Evolutionary conservation across 2,113 vertebrate genomes (phyloP).

Genomic region (Eulemur macaco): DNA sequence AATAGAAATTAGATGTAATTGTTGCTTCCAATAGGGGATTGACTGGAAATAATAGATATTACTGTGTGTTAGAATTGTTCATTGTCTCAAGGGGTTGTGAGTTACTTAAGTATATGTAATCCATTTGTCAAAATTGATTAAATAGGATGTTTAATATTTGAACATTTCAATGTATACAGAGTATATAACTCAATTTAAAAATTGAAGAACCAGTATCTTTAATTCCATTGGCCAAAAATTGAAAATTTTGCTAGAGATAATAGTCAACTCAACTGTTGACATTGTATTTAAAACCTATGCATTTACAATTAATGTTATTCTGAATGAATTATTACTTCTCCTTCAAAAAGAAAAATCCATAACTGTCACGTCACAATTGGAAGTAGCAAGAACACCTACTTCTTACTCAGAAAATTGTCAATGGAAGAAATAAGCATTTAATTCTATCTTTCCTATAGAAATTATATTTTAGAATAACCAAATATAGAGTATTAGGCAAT

Average conservation of each 20-base stretch:
- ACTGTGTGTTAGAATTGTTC: not conserved
- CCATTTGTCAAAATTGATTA: not conserved
- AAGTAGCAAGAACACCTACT: not conserved
- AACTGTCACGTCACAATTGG: not conserved
- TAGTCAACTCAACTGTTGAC: not conserved
- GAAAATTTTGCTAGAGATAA: not conserved
- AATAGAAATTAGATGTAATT: not conserved
- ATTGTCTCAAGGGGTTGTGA: not conserved
- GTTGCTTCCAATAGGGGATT: not conserved
- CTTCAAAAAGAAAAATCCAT: not conserved
- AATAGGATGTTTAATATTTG: not conserved
- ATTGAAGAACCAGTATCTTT: not conserved
- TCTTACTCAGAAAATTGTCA: not conserved
- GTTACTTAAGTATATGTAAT: not conserved
- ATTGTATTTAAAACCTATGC: not conserved
- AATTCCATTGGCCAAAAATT: not conserved
- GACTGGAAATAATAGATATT: not conserved
- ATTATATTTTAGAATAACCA: not conserved
- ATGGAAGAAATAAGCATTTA: not conserved
- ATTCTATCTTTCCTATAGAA: not conserved
- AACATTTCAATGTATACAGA: not conserved
- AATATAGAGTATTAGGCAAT: not conserved
- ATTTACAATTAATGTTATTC: not conserved
- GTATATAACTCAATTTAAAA: not conserved
- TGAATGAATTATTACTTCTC: not conserved